Conservation (phyloP, 2,797 vertebrate genomes). For the Crenuchus spilurus region DNA sequence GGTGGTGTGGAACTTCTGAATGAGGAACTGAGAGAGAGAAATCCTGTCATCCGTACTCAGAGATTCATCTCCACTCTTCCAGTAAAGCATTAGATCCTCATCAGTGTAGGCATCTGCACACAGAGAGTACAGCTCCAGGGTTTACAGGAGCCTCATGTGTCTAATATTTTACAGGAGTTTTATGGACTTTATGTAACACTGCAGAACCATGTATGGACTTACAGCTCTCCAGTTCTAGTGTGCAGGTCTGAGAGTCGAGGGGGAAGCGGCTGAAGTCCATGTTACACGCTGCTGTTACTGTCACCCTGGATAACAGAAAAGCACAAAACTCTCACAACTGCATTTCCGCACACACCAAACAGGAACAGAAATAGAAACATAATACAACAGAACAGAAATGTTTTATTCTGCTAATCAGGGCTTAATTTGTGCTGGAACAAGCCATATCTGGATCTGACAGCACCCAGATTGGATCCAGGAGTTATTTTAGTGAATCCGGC, state of each 20-base stretch:
- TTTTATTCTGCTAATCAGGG: too few species aligned
- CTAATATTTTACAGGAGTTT: neutral
- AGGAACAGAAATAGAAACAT: too few species aligned
- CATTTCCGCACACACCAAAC: too few species aligned
- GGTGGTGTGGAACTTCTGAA: conserved; percentile 95
- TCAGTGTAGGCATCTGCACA: conserved; percentile 92
- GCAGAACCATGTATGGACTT: conserved; percentile 62
- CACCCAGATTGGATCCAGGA: too few species aligned
- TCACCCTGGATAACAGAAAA: conserved; percentile 78
- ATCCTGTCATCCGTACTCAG: conserved; percentile 93
- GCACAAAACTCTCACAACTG: too few species aligned
- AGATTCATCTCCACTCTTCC: conserved; percentile 94
- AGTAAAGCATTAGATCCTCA: conserved; percentile 96
- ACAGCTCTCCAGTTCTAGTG: conserved; percentile 95
- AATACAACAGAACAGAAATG: too few species aligned
- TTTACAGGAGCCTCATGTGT: neutral
- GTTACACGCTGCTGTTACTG: conserved; percentile 93
- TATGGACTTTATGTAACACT: too few species aligned
- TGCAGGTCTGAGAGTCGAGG: conserved; percentile 92
- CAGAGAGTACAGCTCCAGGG: neutral
- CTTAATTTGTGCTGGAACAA: too few species aligned
- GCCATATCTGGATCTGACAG: too few species aligned
- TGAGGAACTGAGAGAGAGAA: conserved; percentile 94
- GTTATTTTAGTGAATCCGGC: too few species aligned
- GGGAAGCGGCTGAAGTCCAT: conserved; percentile 97